phyloP scores from a whole-genome alignment of 2,113 vertebrate species.

The Tragelaphus buxtoni region DNA sequence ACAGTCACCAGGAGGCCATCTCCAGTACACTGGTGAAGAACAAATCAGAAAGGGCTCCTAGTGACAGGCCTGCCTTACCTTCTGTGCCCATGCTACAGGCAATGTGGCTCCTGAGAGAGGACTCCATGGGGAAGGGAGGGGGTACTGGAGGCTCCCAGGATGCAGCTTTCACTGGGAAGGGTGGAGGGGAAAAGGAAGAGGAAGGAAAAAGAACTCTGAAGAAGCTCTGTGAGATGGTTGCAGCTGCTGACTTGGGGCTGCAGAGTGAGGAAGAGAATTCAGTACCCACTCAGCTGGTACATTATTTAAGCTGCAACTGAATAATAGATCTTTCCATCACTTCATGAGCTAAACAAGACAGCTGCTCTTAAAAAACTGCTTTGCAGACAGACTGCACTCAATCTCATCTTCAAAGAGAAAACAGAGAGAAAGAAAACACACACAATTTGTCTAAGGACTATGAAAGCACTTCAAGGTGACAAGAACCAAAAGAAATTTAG shows the following conservation, averaged over 20 bases:
- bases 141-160: background rate
- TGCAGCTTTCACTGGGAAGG: background rate
- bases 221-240: background rate
- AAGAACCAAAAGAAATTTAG: background rate
- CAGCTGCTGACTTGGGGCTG: background rate
- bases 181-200: background rate
- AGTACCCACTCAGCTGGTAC: fast-evolving
- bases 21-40: background rate
- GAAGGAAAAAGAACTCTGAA: background rate
- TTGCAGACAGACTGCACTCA: background rate
- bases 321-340: slow-evolving; percentile 23
- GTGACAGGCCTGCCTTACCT: background rate
- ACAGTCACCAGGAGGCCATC: background rate
- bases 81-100: fast-evolving
- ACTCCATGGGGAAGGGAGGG: background rate
- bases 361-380: background rate
- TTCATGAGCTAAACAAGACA: background rate
- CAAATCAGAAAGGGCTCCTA: background rate
- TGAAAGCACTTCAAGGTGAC: background rate
- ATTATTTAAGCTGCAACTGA: slow-evolving; percentile 66
- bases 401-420: background rate
- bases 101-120: background rate
- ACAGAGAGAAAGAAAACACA: background rate
- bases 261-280: background rate
- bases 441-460: background rate